phyloP scores from a whole-genome alignment of 2,797 vertebrate genomes.

The Taeniopygia guttata region DNA sequence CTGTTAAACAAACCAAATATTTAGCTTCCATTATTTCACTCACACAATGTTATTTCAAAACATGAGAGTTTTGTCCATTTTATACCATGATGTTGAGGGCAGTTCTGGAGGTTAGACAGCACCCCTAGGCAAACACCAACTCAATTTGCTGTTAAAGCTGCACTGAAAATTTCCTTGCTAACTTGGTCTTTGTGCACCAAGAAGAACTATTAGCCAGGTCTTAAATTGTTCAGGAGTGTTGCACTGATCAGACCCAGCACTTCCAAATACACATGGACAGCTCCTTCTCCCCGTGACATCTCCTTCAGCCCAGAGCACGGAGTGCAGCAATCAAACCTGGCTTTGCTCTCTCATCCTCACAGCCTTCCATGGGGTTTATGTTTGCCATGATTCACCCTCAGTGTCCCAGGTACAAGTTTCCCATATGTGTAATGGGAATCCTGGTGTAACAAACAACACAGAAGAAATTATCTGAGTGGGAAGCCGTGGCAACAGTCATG shows the following conservation, averaged over 20 bases:
- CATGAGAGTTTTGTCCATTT: not conserved
- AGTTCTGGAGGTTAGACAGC: not conserved
- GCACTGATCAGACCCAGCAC: not conserved
- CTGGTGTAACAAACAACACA: not conserved
- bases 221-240: not conserved
- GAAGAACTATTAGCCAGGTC: not conserved
- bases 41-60: not conserved
- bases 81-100: not conserved
- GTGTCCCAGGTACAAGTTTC: not conserved
- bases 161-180: not conserved
- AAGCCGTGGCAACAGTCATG: not conserved
- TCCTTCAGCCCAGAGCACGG: not conserved
- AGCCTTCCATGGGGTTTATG: not conserved
- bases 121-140: not conserved
- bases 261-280: not conserved
- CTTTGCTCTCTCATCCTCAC: not conserved
- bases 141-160: not conserved
- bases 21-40: not conserved
- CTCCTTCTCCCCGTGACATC: not conserved
- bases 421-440: not conserved
- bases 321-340: not conserved
- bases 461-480: not conserved
- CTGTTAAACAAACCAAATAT: not conserved
- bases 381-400: not conserved
- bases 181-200: not conserved